Percentiles rank a stretch among this genome's conserved stretches.
These are phyloP conservation scores for Melitaea cinxia DNA, from an alignment of 1,140 invertebrate species.

Conservation along the genomic window DNA sequence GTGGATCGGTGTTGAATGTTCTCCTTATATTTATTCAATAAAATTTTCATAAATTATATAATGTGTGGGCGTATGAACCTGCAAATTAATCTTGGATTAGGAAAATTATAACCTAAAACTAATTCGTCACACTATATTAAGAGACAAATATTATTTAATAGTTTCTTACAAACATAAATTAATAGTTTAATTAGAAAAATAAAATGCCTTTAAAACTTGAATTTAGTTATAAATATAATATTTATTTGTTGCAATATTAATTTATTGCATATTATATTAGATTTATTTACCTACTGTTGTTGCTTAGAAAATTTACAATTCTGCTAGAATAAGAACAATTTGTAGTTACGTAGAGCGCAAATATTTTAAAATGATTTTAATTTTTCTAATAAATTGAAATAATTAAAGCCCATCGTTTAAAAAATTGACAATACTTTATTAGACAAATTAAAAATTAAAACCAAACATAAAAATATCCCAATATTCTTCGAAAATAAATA, in stretches of 20 bases:
- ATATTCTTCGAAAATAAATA: background rate
- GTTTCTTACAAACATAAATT: constrained; percentile 8
- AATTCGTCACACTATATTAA: background rate
- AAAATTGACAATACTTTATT: constrained; percentile 26
- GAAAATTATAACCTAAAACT: background rate
- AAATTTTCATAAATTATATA: constrained; percentile 7
- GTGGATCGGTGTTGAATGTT: constrained; percentile 52
- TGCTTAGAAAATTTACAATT: constrained; percentile 5
- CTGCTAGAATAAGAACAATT: background rate
- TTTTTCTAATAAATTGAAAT: background rate
- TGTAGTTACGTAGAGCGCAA: background rate
- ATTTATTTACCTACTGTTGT: constrained; percentile 1
- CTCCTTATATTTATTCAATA: constrained; percentile 38
- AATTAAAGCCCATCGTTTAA: constrained; percentile 10
- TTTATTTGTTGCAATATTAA: constrained; percentile 3
- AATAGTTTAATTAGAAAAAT: constrained; percentile 8
- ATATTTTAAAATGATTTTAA: background rate
- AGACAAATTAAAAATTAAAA: constrained; percentile 15
- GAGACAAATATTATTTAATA: constrained; percentile 7
- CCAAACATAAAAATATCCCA: background rate
- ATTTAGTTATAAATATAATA: background rate
- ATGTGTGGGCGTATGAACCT: background rate
- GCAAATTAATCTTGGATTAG: background rate
- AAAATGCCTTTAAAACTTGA: constrained; percentile 10
- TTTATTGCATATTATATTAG: background rate